Evolutionary conservation across 2,888 invertebrate species (phyloP).

Genomic region (Poecilus cupreus): DNA sequence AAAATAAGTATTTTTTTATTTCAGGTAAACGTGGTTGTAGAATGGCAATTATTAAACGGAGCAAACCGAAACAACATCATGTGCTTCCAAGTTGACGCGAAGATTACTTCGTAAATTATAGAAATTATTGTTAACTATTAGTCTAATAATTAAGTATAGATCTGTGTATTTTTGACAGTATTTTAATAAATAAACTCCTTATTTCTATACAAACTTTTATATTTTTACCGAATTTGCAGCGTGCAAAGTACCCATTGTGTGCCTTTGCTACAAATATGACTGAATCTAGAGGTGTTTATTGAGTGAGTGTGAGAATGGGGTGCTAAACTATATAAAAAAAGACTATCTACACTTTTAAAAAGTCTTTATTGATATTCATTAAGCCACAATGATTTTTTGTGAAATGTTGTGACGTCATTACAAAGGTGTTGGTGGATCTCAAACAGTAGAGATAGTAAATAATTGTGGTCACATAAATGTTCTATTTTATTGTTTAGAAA

Average conservation of each 20-base stretch:
- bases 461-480: too few relatives aligned
- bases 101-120: constrained; percentile 71
- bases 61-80: constrained; percentile 72
- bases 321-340: too few relatives aligned
- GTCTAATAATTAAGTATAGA: background rate
- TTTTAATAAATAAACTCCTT: constrained; percentile 12
- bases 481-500: too few relatives aligned
- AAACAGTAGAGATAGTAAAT: too few relatives aligned
- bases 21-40: constrained; percentile 77
- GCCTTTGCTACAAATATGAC: too few relatives aligned
- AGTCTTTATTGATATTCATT: too few relatives aligned
- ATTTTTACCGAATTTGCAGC: background rate
- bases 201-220: background rate
- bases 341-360: too few relatives aligned
- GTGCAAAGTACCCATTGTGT: background rate
- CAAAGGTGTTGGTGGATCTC: too few relatives aligned
- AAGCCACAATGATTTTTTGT: too few relatives aligned
- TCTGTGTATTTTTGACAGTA: background rate
- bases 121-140: background rate
- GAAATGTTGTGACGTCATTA: too few relatives aligned
- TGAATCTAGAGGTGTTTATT: too few relatives aligned
- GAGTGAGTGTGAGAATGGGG: too few relatives aligned
- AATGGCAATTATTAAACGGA: constrained; percentile 77
- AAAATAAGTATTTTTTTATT: constrained; percentile 68
- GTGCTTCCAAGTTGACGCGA: constrained; percentile 84